These are phyloP conservation scores for Tetragonula clypearis DNA, from an alignment of 1,140 invertebrate species.

Conservation along the genomic window DNA sequence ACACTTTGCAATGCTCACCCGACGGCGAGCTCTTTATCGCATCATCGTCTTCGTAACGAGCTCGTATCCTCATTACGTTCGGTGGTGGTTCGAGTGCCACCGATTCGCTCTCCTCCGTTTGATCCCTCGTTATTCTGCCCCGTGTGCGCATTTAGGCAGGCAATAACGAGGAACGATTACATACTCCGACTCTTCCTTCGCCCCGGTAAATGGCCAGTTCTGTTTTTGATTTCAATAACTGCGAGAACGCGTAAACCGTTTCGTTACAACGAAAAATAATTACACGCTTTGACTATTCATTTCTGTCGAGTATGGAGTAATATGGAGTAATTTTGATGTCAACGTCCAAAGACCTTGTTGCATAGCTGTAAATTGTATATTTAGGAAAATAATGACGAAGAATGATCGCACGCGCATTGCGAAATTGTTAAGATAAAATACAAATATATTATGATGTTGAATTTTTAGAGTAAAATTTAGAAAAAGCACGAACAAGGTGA, in stretches of 20 bases:
- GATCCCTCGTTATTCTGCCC: conserved; percentile 25
- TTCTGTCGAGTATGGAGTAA: background rate
- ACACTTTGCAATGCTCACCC: conserved; percentile 20
- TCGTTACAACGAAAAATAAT: no score
- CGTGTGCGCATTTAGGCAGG: background rate
- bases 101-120: conserved; percentile 33
- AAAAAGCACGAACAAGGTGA: no score
- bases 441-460: no score
- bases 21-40: conserved; percentile 50
- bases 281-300: no score
- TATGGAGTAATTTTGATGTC: background rate
- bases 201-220: background rate
- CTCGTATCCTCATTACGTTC: conserved; percentile 61
- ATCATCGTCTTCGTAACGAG: conserved; percentile 60
- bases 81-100: conserved; percentile 35
- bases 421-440: no score
- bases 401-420: background rate
- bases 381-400: background rate
- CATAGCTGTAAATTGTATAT: background rate
- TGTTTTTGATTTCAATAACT: background rate
- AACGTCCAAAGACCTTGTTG: background rate
- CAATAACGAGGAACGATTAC: conserved; percentile 33
- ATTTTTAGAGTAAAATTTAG: no score
- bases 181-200: background rate
- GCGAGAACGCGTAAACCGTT: background rate